Percentiles rank a stretch among this genome's conserved stretches.
phyloP scores from a whole-genome alignment of 2,113 vertebrate genomes.

The Tyto alba region DNA sequence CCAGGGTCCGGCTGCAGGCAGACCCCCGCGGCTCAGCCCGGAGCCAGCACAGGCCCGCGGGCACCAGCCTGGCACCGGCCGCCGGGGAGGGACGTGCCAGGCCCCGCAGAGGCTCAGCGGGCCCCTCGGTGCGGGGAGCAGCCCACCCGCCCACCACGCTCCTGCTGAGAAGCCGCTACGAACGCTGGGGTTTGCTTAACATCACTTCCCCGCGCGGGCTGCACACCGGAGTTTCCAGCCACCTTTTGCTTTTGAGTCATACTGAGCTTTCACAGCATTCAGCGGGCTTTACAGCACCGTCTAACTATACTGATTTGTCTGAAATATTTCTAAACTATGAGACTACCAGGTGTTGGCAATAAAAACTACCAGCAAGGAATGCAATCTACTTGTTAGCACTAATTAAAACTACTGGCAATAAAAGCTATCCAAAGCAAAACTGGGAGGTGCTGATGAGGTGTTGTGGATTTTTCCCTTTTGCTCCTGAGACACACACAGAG shows the following conservation, averaged over 20 bases:
- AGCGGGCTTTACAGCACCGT: neutral
- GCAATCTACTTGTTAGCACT: neutral
- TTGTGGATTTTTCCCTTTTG: neutral
- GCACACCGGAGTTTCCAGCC: neutral
- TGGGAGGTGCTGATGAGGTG: neutral
- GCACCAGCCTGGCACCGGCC: neutral
- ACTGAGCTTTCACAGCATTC: neutral
- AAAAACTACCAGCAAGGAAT: neutral
- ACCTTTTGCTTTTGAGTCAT: neutral
- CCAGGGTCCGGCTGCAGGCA: neutral
- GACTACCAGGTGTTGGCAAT: neutral
- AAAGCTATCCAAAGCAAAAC: neutral
- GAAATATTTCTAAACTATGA: neutral
- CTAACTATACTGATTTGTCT: neutral
- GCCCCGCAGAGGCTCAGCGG: neutral
- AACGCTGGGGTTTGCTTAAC: neutral
- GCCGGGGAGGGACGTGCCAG: rapidly evolving
- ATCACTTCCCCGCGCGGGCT: neutral
- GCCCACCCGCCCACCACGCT: no score
- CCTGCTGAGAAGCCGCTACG: neutral
- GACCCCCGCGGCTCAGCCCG: rapidly evolving
- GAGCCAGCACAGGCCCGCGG: neutral
- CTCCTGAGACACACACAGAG: neutral
- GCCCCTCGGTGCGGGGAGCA: rapidly evolving
- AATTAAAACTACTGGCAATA: neutral